Evolutionary conservation across 2,797 vertebrate species (phyloP).

Genomic region (Clarias fuscus): DNA sequence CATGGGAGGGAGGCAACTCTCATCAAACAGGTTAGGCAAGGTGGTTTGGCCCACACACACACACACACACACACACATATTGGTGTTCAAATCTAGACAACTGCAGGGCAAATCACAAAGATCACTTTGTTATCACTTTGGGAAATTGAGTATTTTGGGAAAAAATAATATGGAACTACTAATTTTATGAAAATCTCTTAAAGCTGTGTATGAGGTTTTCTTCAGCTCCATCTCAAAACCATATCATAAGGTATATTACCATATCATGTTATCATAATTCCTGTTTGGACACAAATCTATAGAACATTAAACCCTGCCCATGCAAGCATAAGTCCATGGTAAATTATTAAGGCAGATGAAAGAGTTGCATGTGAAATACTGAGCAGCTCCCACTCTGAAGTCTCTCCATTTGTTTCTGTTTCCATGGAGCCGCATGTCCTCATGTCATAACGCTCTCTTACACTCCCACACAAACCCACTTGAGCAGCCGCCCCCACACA

Average conservation of each 20-base stretch:
- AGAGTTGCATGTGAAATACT: slow-evolving; percentile 25
- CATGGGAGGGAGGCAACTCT: slow-evolving; percentile 33
- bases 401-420: slow-evolving; percentile 41
- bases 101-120: not conserved
- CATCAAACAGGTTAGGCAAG: slow-evolving; percentile 32
- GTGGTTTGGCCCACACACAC: slow-evolving; percentile 13
- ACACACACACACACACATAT: not conserved
- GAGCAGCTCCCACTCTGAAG: slow-evolving; percentile 28
- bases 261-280: not conserved
- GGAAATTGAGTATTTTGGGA: not conserved
- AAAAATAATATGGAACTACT: not conserved
- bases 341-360: not conserved
- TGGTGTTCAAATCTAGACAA: not conserved
- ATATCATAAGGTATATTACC: not conserved
- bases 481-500: slow-evolving; percentile 33
- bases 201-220: not conserved
- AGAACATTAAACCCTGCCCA: not conserved
- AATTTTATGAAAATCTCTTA: not conserved
- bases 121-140: not conserved
- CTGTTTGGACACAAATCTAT: not conserved
- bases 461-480: slow-evolving; percentile 49
- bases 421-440: slow-evolving; percentile 48
- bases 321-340: slow-evolving; percentile 5
- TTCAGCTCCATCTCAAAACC: not conserved
- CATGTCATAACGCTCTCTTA: slow-evolving; percentile 41